Percentiles rank a stretch among this genome's conserved stretches.
Evolutionary conservation across 2,888 invertebrate species (phyloP).

Genomic region (Keiferia lycopersicella): DNA sequence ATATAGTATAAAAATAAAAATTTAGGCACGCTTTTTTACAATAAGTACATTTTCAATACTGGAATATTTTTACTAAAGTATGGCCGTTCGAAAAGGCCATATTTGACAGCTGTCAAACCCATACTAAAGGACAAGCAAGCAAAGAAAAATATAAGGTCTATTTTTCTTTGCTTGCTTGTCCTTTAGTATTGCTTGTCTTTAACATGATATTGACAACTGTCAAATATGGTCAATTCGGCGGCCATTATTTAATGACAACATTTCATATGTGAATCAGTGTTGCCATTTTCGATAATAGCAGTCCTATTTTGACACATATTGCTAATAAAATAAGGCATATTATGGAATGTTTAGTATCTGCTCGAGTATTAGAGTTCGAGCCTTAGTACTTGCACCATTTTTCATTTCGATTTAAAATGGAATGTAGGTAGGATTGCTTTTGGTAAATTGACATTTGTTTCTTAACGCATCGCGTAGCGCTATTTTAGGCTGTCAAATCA

Average conservation of each 20-base stretch:
- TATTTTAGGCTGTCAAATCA: background rate
- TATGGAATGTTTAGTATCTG: slow-evolving; percentile 39
- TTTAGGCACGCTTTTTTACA: slow-evolving; percentile 42
- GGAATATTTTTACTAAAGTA: background rate
- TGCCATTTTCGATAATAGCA: slow-evolving; percentile 18
- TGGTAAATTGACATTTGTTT: slow-evolving; percentile 17
- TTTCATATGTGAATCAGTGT: background rate
- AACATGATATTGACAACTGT: too few relatives aligned
- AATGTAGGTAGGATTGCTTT: slow-evolving; percentile 18
- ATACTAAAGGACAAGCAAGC: too few relatives aligned
- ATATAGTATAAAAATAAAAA: slow-evolving; percentile 17
- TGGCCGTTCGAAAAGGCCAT: too few relatives aligned
- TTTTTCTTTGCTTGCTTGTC: too few relatives aligned
- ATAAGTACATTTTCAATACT: slow-evolving; percentile 32
- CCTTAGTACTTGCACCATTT: slow-evolving; percentile 22
- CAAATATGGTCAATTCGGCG: too few relatives aligned
- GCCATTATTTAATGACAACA: slow-evolving; percentile 11
- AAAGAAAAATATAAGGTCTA: too few relatives aligned
- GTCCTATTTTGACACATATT: slow-evolving; percentile 48
- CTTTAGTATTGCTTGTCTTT: too few relatives aligned
- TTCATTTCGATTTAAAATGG: slow-evolving; percentile 10
- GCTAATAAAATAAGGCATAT: slow-evolving; percentile 43
- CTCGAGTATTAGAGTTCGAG: slow-evolving; percentile 5
- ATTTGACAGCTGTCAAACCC: too few relatives aligned
- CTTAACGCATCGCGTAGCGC: too few relatives aligned